Base-by-base conservation (phyloP, 1,140 invertebrate genomes). In the Nylanderia fulva region DNA sequence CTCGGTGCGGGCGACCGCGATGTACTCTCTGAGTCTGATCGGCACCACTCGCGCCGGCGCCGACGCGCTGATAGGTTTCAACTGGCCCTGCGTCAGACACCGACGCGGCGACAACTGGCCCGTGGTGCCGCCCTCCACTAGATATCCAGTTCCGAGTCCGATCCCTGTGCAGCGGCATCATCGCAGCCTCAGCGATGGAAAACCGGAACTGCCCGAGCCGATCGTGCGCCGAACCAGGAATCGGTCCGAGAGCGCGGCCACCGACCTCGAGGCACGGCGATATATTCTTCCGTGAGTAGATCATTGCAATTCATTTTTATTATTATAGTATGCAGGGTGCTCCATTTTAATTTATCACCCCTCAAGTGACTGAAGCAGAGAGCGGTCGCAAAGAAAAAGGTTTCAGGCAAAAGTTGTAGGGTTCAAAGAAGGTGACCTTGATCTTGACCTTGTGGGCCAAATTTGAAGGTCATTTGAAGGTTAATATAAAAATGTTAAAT, bases 1-100 rank as follows among this genome's bases (percentile, higher is more conserved):
- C 92, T 97, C 98, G 0, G 95, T 99, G 27, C 96, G 98, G 79
- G 98, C 98, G 0, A 99, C 98, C 1, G 98, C 98, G 2, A 98
- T 98, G 94, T 99, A 98, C 93, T 96, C 97, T 7, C 95, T 99
- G 6, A 97, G 98, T 69, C 95, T 99, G 0, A 95, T 99, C 27
- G 97, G 97, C 0, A 97, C 97, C 33, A 99, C 98, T 0, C 96
- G 96, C 82, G 95, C 96, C 82, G 98, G 98, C 1, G 97, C 97
- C 7, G 97, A 98, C 92, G 91, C 96, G 60, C 94, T 99, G 0
- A 95, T 96, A 15, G 95, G 88, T 86, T 89, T 92, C 96, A 96
- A 98, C 87, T 99, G 98, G 98, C 95, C 98, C 36, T 97, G 97
- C 88, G 97, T 98, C 4, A 95, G 97, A 83, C 97, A 98, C 84